phyloP scores from a whole-genome alignment of 2,888 invertebrate species.

The Acrobeloides nanus region DNA sequence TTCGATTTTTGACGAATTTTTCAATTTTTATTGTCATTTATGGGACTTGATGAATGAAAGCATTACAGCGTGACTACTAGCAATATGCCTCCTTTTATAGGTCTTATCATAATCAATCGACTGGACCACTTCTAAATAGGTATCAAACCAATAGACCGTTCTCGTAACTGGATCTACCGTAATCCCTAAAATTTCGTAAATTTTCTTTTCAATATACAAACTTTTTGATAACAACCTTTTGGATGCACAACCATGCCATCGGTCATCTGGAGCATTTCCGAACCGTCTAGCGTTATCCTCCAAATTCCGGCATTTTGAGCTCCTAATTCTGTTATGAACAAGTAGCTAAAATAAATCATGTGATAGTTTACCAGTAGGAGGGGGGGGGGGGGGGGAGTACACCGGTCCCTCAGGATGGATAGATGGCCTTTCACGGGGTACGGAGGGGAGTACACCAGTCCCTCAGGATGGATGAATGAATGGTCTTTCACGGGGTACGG shows the following conservation, averaged over 20 bases:
- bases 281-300: conserved; percentile 65
- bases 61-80: conserved; percentile 8
- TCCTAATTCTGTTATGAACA: conserved; percentile 75
- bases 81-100: conserved; percentile 14
- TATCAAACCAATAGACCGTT: conserved; percentile 60
- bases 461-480: too few species aligned
- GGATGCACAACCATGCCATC: conserved; percentile 70
- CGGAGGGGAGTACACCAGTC: too few species aligned
- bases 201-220: too few species aligned
- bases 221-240: conserved; percentile 60
- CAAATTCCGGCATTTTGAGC: conserved; percentile 63
- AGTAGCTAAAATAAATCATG: conserved; percentile 60
- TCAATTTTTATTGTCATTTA: too few species aligned
- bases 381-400: too few species aligned
- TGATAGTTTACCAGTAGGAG: too few species aligned
- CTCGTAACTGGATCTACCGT: conserved; percentile 67
- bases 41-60: too few species aligned
- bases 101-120: conserved; percentile 70
- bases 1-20: too few species aligned
- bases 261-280: conserved; percentile 63
- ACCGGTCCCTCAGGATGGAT: too few species aligned
- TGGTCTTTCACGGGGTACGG: too few species aligned
- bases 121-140: conserved; percentile 72
- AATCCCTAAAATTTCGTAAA: too few species aligned
- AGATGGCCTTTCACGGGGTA: too few species aligned